phyloP scores from a whole-genome alignment of 2,797 vertebrate genomes.

The Aselliscus stoliczkanus region DNA sequence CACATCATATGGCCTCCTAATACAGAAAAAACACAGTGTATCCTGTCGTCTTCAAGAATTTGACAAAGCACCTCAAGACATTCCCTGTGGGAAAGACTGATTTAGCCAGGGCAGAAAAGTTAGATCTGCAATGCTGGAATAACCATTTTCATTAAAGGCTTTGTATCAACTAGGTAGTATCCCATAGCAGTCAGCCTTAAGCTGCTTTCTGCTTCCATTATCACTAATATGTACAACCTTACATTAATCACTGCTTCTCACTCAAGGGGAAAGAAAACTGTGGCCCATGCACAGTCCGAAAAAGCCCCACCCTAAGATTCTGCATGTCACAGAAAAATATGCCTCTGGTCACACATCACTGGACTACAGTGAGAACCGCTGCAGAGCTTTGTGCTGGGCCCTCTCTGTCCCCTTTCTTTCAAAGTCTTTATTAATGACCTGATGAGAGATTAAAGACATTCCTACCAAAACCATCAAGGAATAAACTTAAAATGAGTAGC shows the following conservation, averaged over 20 bases:
- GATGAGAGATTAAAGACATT: conserved; percentile 6
- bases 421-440: conserved; percentile 20
- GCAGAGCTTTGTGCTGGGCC: neutral
- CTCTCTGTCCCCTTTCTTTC: neutral
- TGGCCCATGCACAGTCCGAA: neutral
- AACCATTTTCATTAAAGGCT: conserved; percentile 19
- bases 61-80: conserved; percentile 37
- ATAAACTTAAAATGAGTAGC: conserved; percentile 10
- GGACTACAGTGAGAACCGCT: neutral
- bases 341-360: neutral
- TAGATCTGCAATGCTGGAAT: neutral
- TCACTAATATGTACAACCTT: neutral
- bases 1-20: neutral
- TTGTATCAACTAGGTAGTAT: neutral
- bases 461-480: neutral
- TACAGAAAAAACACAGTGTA: neutral
- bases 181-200: neutral
- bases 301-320: neutral
- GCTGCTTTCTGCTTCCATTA: neutral
- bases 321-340: neutral
- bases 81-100: neutral
- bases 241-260: neutral
- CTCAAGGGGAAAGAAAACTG: neutral
- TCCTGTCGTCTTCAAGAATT: conserved; percentile 3
- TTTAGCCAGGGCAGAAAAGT: neutral